These are phyloP conservation scores for Lasiurus cinereus DNA, from an alignment of 2,113 vertebrate species.

Conservation along the genomic window DNA sequence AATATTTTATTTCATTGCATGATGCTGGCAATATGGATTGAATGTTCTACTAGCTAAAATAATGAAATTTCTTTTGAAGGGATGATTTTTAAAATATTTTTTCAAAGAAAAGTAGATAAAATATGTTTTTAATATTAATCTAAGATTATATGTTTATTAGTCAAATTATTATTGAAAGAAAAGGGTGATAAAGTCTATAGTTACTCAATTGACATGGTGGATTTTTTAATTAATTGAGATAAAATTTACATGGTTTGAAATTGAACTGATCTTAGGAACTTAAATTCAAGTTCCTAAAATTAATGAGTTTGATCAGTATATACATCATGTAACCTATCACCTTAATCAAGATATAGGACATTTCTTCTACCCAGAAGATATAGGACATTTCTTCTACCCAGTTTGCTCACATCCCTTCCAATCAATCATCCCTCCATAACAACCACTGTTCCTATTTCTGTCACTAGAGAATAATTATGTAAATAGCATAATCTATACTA, in stretches of 20 bases:
- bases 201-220: not conserved
- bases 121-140: slow-evolving; percentile 18
- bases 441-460: not conserved
- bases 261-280: not conserved
- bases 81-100: slow-evolving; percentile 11
- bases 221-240: not conserved
- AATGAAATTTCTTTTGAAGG: slow-evolving; percentile 23
- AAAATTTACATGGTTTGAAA: not conserved
- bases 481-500: not conserved
- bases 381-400: not conserved
- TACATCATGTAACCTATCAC: not conserved
- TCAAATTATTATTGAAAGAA: not conserved
- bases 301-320: not conserved
- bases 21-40: not conserved
- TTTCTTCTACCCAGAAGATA: not conserved
- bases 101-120: slow-evolving; percentile 41
- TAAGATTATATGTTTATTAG: not conserved
- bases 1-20: slow-evolving; percentile 35
- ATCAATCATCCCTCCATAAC: not conserved
- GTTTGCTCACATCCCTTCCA: not conserved
- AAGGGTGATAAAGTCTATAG: not conserved
- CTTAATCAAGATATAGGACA: not conserved
- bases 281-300: slow-evolving; percentile 53
- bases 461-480: not conserved
- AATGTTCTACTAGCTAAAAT: slow-evolving; percentile 24